Conservation (phyloP, 1,140 invertebrate species). For the Drosophila arizonae region DNA sequence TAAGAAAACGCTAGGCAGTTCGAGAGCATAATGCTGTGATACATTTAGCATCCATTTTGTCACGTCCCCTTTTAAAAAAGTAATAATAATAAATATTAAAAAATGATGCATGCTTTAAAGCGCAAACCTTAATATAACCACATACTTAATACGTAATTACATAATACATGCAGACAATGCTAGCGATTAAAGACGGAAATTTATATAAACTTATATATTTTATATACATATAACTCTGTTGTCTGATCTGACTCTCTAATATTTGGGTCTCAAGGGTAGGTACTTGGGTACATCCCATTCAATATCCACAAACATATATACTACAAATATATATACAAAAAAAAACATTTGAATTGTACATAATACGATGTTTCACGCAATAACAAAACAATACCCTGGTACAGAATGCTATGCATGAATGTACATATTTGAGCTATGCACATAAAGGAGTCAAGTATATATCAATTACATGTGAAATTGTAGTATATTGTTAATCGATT, state of each 20-base stretch:
- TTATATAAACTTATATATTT: constrained; percentile 17
- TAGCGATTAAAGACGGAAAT: constrained; percentile 30
- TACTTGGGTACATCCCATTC: constrained; percentile 31
- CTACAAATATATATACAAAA: constrained; percentile 4
- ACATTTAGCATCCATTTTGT: constrained; percentile 73
- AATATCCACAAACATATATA: constrained; percentile 14
- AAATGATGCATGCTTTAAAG: constrained; percentile 7
- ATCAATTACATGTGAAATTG: not conserved
- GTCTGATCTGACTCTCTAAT: constrained; percentile 32
- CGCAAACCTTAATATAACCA: not conserved
- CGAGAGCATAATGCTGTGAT: constrained; percentile 80
- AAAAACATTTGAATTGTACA: constrained; percentile 52
- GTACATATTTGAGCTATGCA: constrained; percentile 16
- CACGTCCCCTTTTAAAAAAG: constrained; percentile 19
- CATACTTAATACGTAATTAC: constrained; percentile 28
- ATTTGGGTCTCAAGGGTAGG: constrained; percentile 44
- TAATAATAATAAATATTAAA: not conserved
- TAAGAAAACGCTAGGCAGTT: constrained; percentile 75
- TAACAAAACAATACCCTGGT: constrained; percentile 30
- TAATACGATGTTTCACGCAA: constrained; percentile 26
- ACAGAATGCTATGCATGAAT: constrained; percentile 59
- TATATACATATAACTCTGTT: constrained; percentile 27
- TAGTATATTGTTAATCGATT: constrained; percentile 1
- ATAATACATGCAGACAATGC: constrained; percentile 12
- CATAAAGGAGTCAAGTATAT: constrained; percentile 14